These are phyloP conservation scores for Gibbula magus DNA, from an alignment of 2,888 invertebrate genomes.

Conservation along the genomic window DNA sequence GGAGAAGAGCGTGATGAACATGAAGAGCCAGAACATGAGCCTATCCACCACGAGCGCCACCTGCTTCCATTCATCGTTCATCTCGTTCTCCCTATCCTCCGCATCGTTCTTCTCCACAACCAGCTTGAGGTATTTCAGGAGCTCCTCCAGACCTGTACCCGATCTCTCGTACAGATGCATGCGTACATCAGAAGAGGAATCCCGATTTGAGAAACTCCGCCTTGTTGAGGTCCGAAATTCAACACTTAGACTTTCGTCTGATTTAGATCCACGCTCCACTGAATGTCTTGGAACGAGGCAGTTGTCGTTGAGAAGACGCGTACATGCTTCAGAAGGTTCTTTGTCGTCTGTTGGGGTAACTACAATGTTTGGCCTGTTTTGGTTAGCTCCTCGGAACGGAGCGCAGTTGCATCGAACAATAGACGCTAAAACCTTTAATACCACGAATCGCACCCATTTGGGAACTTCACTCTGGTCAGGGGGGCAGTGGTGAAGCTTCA, in stretches of 20 bases:
- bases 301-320: too few relatives aligned
- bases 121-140: constrained; percentile 63
- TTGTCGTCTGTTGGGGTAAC: too few relatives aligned
- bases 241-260: too few relatives aligned
- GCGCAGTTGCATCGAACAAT: constrained; percentile 53
- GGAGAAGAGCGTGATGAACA: constrained; percentile 62
- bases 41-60: too few relatives aligned
- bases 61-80: constrained; percentile 73
- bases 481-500: constrained; percentile 58
- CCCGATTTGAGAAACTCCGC: constrained; percentile 44
- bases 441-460: constrained; percentile 41
- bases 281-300: too few relatives aligned
- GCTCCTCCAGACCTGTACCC: constrained; percentile 62
- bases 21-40: too few relatives aligned
- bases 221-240: constrained; percentile 36
- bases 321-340: too few relatives aligned
- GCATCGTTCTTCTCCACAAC: constrained; percentile 67
- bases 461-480: constrained; percentile 52
- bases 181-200: constrained; percentile 40
- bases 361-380: neutral
- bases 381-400: neutral
- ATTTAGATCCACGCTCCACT: too few relatives aligned
- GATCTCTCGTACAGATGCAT: too few relatives aligned
- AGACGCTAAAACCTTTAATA: constrained; percentile 44
- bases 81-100: constrained; percentile 62